Evolutionary conservation across 2,113 vertebrate genomes (phyloP).

Genomic region (Actinemys pallida): DNA sequence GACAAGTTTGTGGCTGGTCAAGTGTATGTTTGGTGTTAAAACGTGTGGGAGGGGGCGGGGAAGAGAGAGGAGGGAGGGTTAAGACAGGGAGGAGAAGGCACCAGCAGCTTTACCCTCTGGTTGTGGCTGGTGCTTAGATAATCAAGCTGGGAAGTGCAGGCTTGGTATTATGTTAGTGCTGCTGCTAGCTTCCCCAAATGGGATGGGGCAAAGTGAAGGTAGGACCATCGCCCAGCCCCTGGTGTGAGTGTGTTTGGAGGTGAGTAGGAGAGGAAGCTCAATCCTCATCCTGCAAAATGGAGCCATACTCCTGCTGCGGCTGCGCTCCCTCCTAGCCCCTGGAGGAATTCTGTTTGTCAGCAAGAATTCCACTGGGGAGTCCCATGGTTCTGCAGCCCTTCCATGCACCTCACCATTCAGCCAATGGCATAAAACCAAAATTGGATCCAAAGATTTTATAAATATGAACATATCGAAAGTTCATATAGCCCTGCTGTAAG

Average conservation of each 20-base stretch:
- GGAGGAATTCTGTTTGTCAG: neutral
- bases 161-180: neutral
- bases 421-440: neutral
- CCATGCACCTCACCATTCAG: neutral
- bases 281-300: neutral
- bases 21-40: neutral
- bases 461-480: neutral
- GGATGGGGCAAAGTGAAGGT: neutral
- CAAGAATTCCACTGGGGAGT: neutral
- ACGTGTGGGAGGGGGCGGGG: neutral
- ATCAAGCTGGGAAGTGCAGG: neutral
- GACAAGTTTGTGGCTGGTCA: neutral
- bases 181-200: neutral
- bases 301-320: neutral
- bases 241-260: neutral
- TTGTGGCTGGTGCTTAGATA: neutral
- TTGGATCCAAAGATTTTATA: neutral
- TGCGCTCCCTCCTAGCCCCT: neutral
- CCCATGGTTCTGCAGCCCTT: neutral
- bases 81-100: neutral
- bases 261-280: neutral
- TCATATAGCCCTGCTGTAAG: neutral
- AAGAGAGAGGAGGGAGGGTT: neutral
- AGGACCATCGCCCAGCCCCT: neutral
- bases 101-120: neutral